phyloP scores from a whole-genome alignment of 2,797 vertebrate genomes.

The Decapterus maruadsi region DNA sequence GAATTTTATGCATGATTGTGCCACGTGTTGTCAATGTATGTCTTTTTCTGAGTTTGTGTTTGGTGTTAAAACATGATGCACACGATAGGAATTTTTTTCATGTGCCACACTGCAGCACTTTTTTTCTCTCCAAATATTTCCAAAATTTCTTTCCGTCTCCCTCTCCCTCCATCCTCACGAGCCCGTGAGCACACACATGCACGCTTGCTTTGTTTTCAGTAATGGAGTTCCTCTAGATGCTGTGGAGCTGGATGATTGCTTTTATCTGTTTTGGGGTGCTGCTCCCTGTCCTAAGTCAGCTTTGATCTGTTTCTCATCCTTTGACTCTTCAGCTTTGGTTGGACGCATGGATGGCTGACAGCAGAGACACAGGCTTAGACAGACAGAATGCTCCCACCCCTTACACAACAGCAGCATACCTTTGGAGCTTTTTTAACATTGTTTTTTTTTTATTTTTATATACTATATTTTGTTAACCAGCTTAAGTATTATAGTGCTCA shows the following conservation, averaged over 20 bases:
- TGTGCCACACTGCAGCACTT: not conserved
- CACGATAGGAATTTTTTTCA: not conserved
- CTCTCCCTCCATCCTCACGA: slow-evolving; percentile 3
- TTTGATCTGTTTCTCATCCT: slow-evolving; percentile 55
- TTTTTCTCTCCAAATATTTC: slow-evolving; percentile 2
- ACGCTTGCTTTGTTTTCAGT: slow-evolving; percentile 38
- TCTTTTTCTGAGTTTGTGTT: not conserved
- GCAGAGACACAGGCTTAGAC: slow-evolving; percentile 1
- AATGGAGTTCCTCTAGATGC: slow-evolving; percentile 46
- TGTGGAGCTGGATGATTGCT: slow-evolving; percentile 43
- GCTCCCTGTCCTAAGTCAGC: slow-evolving; percentile 35
- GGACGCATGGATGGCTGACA: slow-evolving; percentile 21
- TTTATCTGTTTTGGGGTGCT: slow-evolving; percentile 51
- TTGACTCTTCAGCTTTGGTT: slow-evolving; percentile 23
- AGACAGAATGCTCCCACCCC: not conserved
- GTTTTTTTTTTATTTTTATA: too few relatives aligned
- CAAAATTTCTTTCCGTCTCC: not conserved
- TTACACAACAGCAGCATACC: not conserved
- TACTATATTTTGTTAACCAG: not conserved
- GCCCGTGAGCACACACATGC: not conserved
- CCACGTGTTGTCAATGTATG: not conserved
- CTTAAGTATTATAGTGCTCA: slow-evolving; percentile 8
- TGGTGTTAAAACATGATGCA: slow-evolving; percentile 5
- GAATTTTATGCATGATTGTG: not conserved
- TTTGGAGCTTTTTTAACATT: not conserved